Conservation (phyloP, 2,113 vertebrate species). For the Oryzias melastigma region DNA sequence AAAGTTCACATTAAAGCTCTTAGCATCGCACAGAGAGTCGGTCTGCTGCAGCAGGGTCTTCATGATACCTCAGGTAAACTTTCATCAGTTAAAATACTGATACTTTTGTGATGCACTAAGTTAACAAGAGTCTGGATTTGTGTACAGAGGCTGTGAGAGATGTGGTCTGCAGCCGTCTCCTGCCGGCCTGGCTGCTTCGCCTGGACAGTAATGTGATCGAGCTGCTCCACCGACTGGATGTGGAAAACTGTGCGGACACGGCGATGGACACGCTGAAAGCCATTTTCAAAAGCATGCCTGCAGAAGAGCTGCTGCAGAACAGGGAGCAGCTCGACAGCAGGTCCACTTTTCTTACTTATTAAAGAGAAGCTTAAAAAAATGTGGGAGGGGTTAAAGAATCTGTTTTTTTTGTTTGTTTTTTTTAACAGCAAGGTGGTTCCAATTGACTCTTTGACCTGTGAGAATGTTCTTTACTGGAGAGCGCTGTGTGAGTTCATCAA, state of each 20-base stretch:
- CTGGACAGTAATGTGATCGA: constrained; percentile 83
- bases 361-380: background rate
- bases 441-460: constrained; percentile 83
- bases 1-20: constrained; percentile 92
- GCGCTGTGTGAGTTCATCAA: constrained; percentile 89
- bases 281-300: constrained; percentile 76
- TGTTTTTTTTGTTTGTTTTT: background rate
- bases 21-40: constrained; percentile 93
- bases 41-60: constrained; percentile 88
- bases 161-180: constrained; percentile 79
- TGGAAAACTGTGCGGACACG: constrained; percentile 90
- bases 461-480: constrained; percentile 90
- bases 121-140: background rate
- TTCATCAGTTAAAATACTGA: background rate
- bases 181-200: constrained; percentile 86
- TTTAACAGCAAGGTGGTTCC: constrained; percentile 86
- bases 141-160: constrained; percentile 85
- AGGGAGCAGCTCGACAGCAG: constrained; percentile 78
- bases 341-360: constrained; percentile 60
- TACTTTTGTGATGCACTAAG: no score
- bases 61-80: constrained; percentile 87
- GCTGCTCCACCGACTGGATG: constrained; percentile 90
- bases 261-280: constrained; percentile 80
- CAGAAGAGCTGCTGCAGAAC: constrained; percentile 76
- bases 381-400: background rate